A percentile compares a stretch with the other conserved stretches of the same genome.
phyloP scores from a whole-genome alignment of 2,113 vertebrate species.

The Charina bottae region DNA sequence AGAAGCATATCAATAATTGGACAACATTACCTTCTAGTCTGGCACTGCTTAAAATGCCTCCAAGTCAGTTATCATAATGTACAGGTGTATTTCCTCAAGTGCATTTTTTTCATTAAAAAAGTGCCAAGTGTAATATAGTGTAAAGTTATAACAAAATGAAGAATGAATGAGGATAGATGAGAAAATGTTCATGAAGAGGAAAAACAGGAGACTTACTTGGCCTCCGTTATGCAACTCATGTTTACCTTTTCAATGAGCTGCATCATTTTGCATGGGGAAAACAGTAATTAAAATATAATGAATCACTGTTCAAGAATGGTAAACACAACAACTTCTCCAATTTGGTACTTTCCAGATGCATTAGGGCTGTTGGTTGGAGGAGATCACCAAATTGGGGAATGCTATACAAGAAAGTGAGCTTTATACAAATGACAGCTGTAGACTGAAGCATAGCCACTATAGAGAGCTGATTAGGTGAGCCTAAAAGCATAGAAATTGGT shows the following conservation, averaged over 20 bases:
- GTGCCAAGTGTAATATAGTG: not conserved
- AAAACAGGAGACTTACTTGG: not conserved
- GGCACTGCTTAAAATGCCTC: constrained; percentile 1
- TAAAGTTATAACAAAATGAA: not conserved
- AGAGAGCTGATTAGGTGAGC: not conserved
- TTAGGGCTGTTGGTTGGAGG: not conserved
- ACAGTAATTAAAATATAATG: not conserved
- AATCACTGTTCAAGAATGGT: not conserved
- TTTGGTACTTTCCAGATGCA: not conserved
- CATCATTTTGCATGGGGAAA: not conserved
- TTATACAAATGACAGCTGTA: not conserved
- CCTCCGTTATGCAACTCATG: not conserved
- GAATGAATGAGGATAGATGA: not conserved
- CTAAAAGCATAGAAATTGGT: not conserved
- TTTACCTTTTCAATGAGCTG: not conserved
- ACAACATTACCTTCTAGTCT: not conserved
- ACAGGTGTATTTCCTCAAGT: not conserved
- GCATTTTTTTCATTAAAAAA: not conserved
- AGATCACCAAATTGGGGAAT: not conserved
- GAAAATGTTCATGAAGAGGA: not conserved
- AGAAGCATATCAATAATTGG: not conserved
- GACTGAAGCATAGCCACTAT: not conserved
- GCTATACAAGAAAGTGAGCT: not conserved
- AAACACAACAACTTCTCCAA: not conserved
- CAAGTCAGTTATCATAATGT: not conserved